Evolutionary conservation across 2,888 invertebrate genomes (phyloP), one percentile per base, ranked within the genome.

Genomic region (Liposcelis brunnea): DNA sequence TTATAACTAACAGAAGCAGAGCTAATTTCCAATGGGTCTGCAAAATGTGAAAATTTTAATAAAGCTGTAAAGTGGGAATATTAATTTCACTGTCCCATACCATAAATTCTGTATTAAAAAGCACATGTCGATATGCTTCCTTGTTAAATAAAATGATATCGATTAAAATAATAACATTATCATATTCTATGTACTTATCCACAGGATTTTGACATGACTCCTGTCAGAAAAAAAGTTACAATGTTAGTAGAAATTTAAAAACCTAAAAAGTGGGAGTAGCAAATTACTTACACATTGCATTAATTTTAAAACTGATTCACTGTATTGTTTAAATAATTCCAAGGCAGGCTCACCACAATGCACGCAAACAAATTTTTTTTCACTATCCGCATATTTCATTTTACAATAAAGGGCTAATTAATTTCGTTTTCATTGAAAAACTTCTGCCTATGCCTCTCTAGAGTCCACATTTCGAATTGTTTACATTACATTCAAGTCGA

Each of bases 121-220:
- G 65, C 31, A 90, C 69, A 66, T 93, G 93, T 31, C 89, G 68
- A 59, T 86, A 89, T 0, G 89, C 90, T 55, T 77, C 74, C 48
- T 74, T 76, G 36, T 83, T 81, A 53, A 91, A 70, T 10, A 93
- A 64, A 21, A 91, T 71, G 19, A 87, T 66, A 62, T 93, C 91
- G 49, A 93, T 80, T 56, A 86, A 72, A 0, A 89, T 77, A 51
- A 91, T 80, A 1, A 85, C 80, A n/a, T 78, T 72, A 58, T 93
- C 93, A 61, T 83, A 89, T 63, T 93, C 91, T 48, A 91, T 77
- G 58, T 91, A 93, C 60, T 87, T 87, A 61, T 93, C 93, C 1
- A 85, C 84, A 11, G 79, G 61, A 37, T 73, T 67, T 42, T 75
- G 74, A 58, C 93, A 93, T 50, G 70, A 68, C 8, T 19, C 19